Percentiles rank a stretch among this genome's conserved stretches.
phyloP scores from a whole-genome alignment of 1,140 invertebrate genomes.

The Scaptodrosophila lebanonensis region DNA sequence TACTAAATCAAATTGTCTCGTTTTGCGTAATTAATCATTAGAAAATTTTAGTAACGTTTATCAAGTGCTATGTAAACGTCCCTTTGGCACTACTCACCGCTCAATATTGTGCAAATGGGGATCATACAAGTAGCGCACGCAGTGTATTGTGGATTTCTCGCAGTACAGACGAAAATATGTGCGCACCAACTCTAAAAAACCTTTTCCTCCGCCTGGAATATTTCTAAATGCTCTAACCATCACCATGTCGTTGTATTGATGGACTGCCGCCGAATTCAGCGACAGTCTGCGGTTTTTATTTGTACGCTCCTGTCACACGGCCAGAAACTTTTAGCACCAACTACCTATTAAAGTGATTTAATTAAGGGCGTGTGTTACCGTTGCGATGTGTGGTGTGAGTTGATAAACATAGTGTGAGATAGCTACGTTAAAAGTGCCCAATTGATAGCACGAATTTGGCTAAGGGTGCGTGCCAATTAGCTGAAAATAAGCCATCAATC shows the following conservation, averaged over 20 bases:
- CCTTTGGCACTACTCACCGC: constrained; percentile 18
- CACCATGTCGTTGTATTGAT: constrained; percentile 37
- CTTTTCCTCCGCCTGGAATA: constrained; percentile 11
- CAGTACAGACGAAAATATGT: constrained; percentile 59
- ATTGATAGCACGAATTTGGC: constrained; percentile 15
- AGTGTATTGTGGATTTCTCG: constrained; percentile 62
- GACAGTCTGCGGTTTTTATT: too few species aligned
- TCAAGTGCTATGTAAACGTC: not conserved
- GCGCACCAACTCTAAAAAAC: constrained; percentile 33
- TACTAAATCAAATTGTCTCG: not conserved
- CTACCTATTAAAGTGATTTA: constrained; percentile 43
- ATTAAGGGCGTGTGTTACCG: constrained; percentile 61
- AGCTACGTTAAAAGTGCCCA: constrained; percentile 15
- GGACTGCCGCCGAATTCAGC: not conserved
- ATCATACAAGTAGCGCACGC: constrained; percentile 64
- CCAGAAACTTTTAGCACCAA: too few species aligned
- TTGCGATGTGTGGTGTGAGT: not conserved
- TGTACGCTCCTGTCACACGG: too few species aligned
- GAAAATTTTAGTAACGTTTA: not conserved
- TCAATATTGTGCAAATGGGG: constrained; percentile 53
- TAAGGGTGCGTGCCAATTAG: constrained; percentile 53
- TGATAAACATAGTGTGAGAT: constrained; percentile 39
- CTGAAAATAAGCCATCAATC: constrained; percentile 3
- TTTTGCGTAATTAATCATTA: not conserved
- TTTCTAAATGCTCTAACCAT: constrained; percentile 12